Evolutionary conservation across 2,797 vertebrate species (phyloP), one percentile per base, ranked within the genome.

Genomic region (Chromobotia macracanthus): DNA sequence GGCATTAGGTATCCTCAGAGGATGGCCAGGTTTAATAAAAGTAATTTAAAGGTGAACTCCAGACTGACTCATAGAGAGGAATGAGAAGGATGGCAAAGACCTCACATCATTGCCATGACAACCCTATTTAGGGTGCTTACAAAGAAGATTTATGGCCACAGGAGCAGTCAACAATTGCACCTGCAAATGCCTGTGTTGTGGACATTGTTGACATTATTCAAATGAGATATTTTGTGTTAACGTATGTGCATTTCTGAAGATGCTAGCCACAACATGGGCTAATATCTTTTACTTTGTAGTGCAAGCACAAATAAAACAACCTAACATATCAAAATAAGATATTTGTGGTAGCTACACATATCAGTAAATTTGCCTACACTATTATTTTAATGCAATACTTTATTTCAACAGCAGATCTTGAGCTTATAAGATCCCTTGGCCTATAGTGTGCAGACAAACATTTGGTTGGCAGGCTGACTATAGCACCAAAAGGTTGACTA

Each of bases 31-130:
- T 58, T 55, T 80, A 61, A 55, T 76, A 46, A 55, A 58, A 21
- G 53, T 55, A 11, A 23, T 41, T 55, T 19, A 51, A 72, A 66
- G 3, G 60, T 50, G 13, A 72, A 31, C 50, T 75, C 66, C 66
- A 69, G 60, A 48, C 16, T 19, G n/a, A 64, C 31, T 63, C 28
- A 10, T 19, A 38, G 31, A 70, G 19, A 38, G 61, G 16, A 66
- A 41, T 51, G 5, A 63, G 23, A 51, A 63, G 11, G 23, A 46
- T 58, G 35, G 63, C 31, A 38, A 58, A 35, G 19, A 71, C 50
- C n/a, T 75, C 19, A 48, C 5, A 10, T 79, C 69, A 75, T 82
- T 73, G 31, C 77, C 73, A 83, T 80, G 73, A 77, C 82, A 71
- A 81, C 35, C 68, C 53, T 5, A 55, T 58, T 51, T 48, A 67